These are phyloP conservation scores for Branchipolynoe longqiensis DNA, from an alignment of 2,888 invertebrate species.

Conservation along the genomic window DNA sequence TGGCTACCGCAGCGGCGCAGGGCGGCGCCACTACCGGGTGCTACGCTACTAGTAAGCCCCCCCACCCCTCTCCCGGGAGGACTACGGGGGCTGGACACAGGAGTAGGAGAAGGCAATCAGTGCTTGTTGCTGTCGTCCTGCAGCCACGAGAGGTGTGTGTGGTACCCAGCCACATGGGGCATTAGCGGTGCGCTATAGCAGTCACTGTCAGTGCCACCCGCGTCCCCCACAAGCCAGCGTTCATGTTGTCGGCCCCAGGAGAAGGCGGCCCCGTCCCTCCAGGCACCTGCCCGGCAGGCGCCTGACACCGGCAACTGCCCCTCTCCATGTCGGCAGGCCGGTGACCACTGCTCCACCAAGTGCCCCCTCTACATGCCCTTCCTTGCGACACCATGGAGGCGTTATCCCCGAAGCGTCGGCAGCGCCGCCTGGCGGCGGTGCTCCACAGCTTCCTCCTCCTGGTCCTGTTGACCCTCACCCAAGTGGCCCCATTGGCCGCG, in stretches of 20 bases:
- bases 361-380: neutral
- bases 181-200: too few relatives aligned
- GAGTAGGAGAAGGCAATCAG: too few relatives aligned
- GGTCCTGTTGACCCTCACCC: slow-evolving; percentile 40
- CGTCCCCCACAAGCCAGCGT: neutral
- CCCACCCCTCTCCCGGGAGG: too few relatives aligned
- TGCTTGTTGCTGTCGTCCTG: too few relatives aligned
- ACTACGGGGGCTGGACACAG: too few relatives aligned
- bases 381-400: slow-evolving; percentile 29
- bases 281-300: slow-evolving; percentile 9
- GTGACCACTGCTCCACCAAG: neutral
- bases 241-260: slow-evolving; percentile 1
- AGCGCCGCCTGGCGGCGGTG: slow-evolving; percentile 5
- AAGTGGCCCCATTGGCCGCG: neutral
- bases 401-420: too few relatives aligned
- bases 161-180: too few relatives aligned
- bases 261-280: neutral
- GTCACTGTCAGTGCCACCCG: neutral
- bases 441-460: slow-evolving; percentile 59
- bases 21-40: too few relatives aligned
- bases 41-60: too few relatives aligned
- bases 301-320: neutral
- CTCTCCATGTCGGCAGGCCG: neutral
- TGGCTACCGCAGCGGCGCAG: neutral
- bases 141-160: too few relatives aligned